Conservation (phyloP, 2,888 invertebrate genomes). For the Aporophyla lueneburgensis region DNA sequence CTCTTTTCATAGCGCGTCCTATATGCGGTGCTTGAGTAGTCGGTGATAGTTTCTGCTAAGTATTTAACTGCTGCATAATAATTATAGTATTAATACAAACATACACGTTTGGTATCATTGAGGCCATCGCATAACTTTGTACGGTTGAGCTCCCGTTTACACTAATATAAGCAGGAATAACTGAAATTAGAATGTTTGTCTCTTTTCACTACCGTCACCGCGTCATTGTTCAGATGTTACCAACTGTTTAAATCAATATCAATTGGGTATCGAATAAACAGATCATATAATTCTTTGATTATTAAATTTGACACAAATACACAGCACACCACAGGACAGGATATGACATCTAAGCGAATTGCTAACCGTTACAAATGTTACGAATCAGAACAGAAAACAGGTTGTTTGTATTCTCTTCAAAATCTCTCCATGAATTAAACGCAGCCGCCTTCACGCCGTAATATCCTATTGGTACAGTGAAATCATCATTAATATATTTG, state of each 20-base stretch:
- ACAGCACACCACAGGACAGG: neutral
- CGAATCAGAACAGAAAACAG: slow-evolving; percentile 1
- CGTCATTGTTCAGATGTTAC: neutral
- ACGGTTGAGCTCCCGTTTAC: slow-evolving; percentile 7
- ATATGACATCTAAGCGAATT: neutral
- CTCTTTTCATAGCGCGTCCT: neutral
- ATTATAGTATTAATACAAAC: neutral
- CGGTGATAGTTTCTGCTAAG: neutral
- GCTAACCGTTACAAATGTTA: neutral
- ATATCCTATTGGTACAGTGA: neutral
- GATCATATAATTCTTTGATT: slow-evolving; percentile 1
- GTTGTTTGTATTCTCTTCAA: neutral
- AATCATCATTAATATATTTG: neutral
- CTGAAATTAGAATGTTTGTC: slow-evolving; percentile 37
- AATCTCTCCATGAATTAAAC: neutral
- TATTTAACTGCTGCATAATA: slow-evolving; percentile 4
- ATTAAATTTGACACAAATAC: slow-evolving; percentile 2
- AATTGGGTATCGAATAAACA: neutral
- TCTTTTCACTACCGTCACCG: neutral
- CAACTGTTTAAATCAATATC: slow-evolving; percentile 16
- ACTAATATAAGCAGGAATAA: slow-evolving; percentile 2
- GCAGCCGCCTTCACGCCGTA: neutral
- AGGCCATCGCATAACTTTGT: slow-evolving; percentile 6
- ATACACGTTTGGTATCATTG: slow-evolving; percentile 13
- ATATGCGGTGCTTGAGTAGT: neutral